phyloP scores from a whole-genome alignment of 1,140 invertebrate genomes.

The Arctopsyche grandis region DNA sequence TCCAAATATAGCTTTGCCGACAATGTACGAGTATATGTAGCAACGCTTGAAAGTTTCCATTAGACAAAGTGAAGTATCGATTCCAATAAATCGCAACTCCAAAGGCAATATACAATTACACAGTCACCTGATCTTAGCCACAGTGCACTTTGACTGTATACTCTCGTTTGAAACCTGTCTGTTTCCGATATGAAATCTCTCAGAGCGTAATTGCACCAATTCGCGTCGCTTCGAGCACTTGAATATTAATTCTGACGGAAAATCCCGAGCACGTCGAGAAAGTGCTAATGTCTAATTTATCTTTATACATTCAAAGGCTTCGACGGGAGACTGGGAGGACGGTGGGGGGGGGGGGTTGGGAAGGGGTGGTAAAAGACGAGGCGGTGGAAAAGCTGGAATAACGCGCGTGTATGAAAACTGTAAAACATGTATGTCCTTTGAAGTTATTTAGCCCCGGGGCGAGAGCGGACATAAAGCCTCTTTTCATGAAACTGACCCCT shows the following conservation, averaged over 20 bases:
- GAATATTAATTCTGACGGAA: not conserved
- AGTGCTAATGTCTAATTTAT: constrained; percentile 25
- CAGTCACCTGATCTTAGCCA: not conserved
- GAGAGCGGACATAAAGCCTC: constrained; percentile 20
- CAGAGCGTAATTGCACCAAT: constrained; percentile 6
- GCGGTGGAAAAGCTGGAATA: not conserved
- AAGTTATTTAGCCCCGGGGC: constrained; percentile 28
- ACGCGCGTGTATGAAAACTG: constrained; percentile 28
- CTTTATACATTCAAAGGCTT: constrained; percentile 14
- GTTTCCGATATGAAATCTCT: not conserved
- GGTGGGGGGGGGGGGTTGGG: not conserved
- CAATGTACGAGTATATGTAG: too few species aligned
- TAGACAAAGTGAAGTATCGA: too few species aligned
- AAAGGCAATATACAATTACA: too few species aligned
- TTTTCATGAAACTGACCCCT: constrained; percentile 39
- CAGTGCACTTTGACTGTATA: not conserved
- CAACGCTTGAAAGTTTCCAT: too few species aligned
- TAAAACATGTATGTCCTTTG: constrained; percentile 40
- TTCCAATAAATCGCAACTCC: too few species aligned
- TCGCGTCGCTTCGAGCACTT: not conserved
- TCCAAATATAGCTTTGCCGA: too few species aligned
- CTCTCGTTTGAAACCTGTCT: too few species aligned
- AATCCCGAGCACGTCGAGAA: not conserved
- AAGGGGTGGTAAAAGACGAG: not conserved
- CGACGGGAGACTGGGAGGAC: not conserved